Conservation (phyloP, 2,888 invertebrate genomes). For the Megalurothrips usitatus region DNA sequence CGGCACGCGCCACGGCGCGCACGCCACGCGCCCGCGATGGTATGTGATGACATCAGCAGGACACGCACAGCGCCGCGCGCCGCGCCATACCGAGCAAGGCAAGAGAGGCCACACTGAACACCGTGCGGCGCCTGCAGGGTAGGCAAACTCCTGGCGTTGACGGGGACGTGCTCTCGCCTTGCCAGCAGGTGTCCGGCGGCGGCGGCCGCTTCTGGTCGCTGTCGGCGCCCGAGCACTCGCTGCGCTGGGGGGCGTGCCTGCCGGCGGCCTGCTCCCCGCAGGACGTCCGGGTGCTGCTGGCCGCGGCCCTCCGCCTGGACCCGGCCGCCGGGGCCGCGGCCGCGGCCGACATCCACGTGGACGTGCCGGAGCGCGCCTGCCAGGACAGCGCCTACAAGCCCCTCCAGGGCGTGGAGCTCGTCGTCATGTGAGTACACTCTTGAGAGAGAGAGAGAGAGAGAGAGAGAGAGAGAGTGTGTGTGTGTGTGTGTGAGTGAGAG, state of each 20-base stretch:
- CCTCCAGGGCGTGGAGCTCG: slow-evolving; percentile 46
- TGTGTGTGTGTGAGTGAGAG: neutral
- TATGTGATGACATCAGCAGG: too few species aligned
- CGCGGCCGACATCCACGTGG: slow-evolving; percentile 39
- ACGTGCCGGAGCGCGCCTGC: slow-evolving; percentile 40
- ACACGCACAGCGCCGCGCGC: too few species aligned
- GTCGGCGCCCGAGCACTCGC: neutral
- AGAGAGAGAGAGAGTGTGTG: too few species aligned
- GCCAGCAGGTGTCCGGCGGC: neutral
- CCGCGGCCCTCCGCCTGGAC: slow-evolving; percentile 35
- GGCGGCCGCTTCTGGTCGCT: slow-evolving; percentile 1
- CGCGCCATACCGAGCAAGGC: too few species aligned
- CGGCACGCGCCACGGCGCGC: too few species aligned
- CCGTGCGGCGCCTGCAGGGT: too few species aligned
- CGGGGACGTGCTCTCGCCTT: neutral
- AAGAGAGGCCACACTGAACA: too few species aligned
- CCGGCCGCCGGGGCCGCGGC: neutral
- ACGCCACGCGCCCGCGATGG: too few species aligned
- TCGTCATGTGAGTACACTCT: slow-evolving; percentile 45
- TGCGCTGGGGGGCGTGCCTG: slow-evolving; percentile 62
- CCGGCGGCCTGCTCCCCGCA: slow-evolving; percentile 55
- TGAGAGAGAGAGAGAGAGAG: too few species aligned
- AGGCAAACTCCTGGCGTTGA: too few species aligned
- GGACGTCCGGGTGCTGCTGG: slow-evolving; percentile 53
- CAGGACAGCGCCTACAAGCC: slow-evolving; percentile 38